A percentile compares a stretch with the other conserved stretches of the same genome.
These are phyloP conservation scores for Phaethon lepturus DNA, from an alignment of 2,113 vertebrate species.

Conservation along the genomic window DNA sequence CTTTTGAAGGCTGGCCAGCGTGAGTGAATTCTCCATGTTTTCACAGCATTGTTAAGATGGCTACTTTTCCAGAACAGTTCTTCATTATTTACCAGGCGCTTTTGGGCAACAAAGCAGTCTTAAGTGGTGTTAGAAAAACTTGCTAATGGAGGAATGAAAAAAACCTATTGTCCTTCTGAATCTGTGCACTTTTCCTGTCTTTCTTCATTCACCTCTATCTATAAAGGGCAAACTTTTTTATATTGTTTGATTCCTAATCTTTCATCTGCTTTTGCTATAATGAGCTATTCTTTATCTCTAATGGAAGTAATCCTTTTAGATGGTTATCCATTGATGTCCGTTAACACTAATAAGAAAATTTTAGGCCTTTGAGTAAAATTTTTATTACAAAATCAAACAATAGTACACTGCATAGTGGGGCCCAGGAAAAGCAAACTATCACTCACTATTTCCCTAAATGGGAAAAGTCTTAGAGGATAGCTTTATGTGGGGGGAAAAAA, in stretches of 20 bases:
- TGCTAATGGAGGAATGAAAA: background rate
- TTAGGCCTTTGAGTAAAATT: background rate
- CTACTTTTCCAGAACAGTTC: background rate
- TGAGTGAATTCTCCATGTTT: conserved; percentile 73
- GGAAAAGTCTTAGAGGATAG: background rate
- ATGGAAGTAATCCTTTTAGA: background rate
- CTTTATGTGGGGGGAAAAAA: background rate
- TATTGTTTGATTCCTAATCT: background rate
- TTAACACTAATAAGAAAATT: background rate
- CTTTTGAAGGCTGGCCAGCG: conserved; percentile 98
- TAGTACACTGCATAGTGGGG: background rate
- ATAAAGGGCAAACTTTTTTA: background rate
- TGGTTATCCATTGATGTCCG: background rate
- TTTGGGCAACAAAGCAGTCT: background rate
- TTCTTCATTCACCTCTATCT: background rate
- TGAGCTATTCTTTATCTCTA: background rate
- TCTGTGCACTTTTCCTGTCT: background rate
- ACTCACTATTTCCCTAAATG: background rate
- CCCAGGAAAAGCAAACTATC: background rate
- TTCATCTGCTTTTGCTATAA: background rate
- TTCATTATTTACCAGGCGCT: background rate
- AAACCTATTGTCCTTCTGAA: background rate
- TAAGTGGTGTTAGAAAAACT: background rate
- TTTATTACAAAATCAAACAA: background rate
- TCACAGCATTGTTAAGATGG: background rate